Evolutionary conservation across 2,113 vertebrate genomes (phyloP), one percentile per base, ranked within the genome.

Genomic region (Brevimyrus niger): DNA sequence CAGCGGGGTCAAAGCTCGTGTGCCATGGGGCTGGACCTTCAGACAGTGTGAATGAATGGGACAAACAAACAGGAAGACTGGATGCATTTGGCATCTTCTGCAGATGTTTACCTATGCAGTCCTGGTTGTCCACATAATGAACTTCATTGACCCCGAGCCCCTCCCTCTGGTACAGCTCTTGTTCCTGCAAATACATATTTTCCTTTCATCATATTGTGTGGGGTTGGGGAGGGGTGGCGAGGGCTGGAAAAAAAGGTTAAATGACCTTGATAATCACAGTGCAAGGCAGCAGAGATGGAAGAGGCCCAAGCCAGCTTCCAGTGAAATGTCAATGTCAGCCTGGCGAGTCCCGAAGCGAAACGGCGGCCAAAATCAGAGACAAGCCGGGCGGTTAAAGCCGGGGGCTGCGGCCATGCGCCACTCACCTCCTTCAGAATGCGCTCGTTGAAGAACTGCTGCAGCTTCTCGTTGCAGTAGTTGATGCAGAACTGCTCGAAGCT

Each of bases 401-500:
- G 73, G 55, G 17, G 35, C 8, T 6, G 35, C 31, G 6, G 2
- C 27, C 19, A 1, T 10, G 23, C 1, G 23, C 11, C 44, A 46
- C 94, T 95, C 96, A 99, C 98, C 97, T 99, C 98, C 93, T 99
- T 99, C 87, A 99, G 97, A 93, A 99, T 99, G 89, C 98, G 97
- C 94, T 99, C 98, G 15, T 99, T 99, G 95, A 99, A 99, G 95
- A 99, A 99, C 89, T 99, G 98, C 91, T 99, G 98, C 91, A 99
- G 96, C 84, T 99, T 99, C 95, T 99, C 98, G 92, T 99, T 99
- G 93, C 98, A 99, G 95, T 99, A 99, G 96, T 99, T 99, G 94
- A 99, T 99, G 94, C 98, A 99, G 94, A 99, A 99, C 87, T 99
- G 98, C 94, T 99, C 98, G 90, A 98, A 99, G 95, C 98, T 99